Base-by-base conservation (phyloP, 2,113 vertebrate genomes). In the Pogonocichla stellata region DNA sequence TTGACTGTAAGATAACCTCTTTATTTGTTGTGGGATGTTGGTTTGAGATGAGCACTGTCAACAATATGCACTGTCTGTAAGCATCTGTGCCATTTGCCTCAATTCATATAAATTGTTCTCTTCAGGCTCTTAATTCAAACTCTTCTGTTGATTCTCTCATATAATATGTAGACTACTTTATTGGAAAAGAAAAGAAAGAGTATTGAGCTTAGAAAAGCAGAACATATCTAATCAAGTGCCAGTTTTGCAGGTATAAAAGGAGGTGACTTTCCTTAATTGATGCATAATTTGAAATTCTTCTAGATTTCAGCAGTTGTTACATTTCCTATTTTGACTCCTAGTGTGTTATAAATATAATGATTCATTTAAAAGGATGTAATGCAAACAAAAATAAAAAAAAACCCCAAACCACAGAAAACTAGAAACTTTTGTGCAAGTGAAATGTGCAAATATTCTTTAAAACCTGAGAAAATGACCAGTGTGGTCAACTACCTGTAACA, bases 1-100 rank as follows among this genome's bases (percentile, higher is more conserved):
- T 96, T 96, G 93, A 93, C 60, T 97, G 80, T 56, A 96, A 96
- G 78, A 97, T 92, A 96, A 97, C 90, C 96, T 97, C 96, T 96
- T 42, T 16, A 93, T 90, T 97, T 97, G 97, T 95, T 97, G 86
- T 51, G 71, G 31, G 69, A 70, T 95, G 81, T 89, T 97, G 80
- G 93, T 98, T 97, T 97, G 81, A 95, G 78, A 97, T 85, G 80
- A 96, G 90, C 95, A 84, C 28, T 90, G 75, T 90, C 95, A 97
- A 96, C 91, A 96, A 58, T 83, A 70, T 54, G 71, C 8, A 36
- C 47, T 91, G 80, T 80, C 90, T 96, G 88, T 79, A 96, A 90
- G 67, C 90, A 96, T 96, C 82, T 98, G 91, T 82, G 79, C 74
- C 88, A 72, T 78, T 92, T 65, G 77, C 62, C 83, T 93, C 56